phyloP scores from a whole-genome alignment of 2,888 invertebrate species.

The Nemotelus pantherinus region DNA sequence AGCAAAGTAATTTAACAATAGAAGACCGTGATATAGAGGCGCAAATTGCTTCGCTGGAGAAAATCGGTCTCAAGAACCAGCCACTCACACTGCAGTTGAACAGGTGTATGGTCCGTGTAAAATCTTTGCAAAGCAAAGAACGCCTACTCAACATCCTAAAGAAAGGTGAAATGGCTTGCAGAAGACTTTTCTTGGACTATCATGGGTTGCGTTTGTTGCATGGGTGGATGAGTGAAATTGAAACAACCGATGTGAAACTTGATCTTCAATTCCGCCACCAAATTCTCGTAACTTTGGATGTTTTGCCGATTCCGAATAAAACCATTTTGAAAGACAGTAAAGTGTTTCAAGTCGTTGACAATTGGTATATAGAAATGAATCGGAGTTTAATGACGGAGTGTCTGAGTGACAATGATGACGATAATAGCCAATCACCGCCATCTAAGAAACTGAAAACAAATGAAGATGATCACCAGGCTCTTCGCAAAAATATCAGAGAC shows the following conservation, averaged over 20 bases:
- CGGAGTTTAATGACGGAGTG: slow-evolving; percentile 45
- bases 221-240: slow-evolving; percentile 86
- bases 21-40: slow-evolving; percentile 82
- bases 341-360: slow-evolving; percentile 83
- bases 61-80: slow-evolving; percentile 86
- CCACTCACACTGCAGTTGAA: slow-evolving; percentile 89
- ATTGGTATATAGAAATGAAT: slow-evolving; percentile 73
- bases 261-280: slow-evolving; percentile 70
- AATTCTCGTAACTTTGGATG: slow-evolving; percentile 81
- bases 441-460: slow-evolving; percentile 58
- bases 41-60: slow-evolving; percentile 82
- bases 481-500: slow-evolving; percentile 32
- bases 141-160: slow-evolving; percentile 82
- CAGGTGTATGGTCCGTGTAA: slow-evolving; percentile 91
- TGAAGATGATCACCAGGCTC: slow-evolving; percentile 47
- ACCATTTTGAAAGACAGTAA: slow-evolving; percentile 93
- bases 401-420: slow-evolving; percentile 52
- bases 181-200: slow-evolving; percentile 90
- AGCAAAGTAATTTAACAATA: slow-evolving; percentile 58
- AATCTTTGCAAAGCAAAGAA: slow-evolving; percentile 79
- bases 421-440: slow-evolving; percentile 22
- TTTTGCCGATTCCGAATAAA: slow-evolving; percentile 91
- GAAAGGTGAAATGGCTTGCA: slow-evolving; percentile 82
- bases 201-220: slow-evolving; percentile 90
- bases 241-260: slow-evolving; percentile 47